phyloP scores from a whole-genome alignment of 1,140 invertebrate species.

The Danaus plexippus region DNA sequence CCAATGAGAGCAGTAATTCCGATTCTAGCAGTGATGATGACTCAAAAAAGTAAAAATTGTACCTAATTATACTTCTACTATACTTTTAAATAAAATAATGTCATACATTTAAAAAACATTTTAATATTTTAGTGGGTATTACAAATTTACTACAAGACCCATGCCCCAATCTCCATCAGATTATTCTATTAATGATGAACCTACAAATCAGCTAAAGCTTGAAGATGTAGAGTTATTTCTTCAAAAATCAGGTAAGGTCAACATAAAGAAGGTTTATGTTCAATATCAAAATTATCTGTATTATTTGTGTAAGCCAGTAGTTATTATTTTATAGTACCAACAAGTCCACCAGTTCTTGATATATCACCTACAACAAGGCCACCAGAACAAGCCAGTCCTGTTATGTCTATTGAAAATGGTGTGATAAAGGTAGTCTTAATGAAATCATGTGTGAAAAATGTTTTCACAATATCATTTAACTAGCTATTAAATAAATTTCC shows the following conservation, averaged over 20 bases:
- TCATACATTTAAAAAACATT: slow-evolving; percentile 2
- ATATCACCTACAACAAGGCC: slow-evolving; percentile 19
- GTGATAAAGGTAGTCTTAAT: slow-evolving; percentile 48
- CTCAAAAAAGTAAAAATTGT: slow-evolving; percentile 47
- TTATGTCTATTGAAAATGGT: slow-evolving; percentile 67
- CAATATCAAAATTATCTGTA: slow-evolving; percentile 7
- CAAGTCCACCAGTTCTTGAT: slow-evolving; percentile 15
- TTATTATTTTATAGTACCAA: slow-evolving; percentile 20
- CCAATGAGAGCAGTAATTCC: slow-evolving; percentile 51
- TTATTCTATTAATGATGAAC: slow-evolving; percentile 44
- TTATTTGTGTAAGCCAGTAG: too few species aligned
- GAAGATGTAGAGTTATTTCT: slow-evolving; percentile 62
- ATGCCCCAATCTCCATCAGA: slow-evolving; percentile 52
- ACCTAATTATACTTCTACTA: slow-evolving; percentile 3
- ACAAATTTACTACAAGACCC: slow-evolving; percentile 33
- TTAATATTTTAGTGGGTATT: slow-evolving; percentile 29
- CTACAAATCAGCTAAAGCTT: slow-evolving; percentile 42
- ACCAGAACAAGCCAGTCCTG: slow-evolving; percentile 40
- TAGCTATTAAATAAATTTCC: slow-evolving; percentile 13
- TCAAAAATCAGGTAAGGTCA: slow-evolving; percentile 47
- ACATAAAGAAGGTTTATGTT: slow-evolving; percentile 3
- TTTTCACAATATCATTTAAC: slow-evolving; percentile 1
- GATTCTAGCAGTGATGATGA: slow-evolving; percentile 67
- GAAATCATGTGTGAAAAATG: background rate
- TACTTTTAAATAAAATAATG: background rate